Conservation (phyloP, 37 sponge, comb jelly and placozoan species). For the Eunapius fragilis region DNA sequence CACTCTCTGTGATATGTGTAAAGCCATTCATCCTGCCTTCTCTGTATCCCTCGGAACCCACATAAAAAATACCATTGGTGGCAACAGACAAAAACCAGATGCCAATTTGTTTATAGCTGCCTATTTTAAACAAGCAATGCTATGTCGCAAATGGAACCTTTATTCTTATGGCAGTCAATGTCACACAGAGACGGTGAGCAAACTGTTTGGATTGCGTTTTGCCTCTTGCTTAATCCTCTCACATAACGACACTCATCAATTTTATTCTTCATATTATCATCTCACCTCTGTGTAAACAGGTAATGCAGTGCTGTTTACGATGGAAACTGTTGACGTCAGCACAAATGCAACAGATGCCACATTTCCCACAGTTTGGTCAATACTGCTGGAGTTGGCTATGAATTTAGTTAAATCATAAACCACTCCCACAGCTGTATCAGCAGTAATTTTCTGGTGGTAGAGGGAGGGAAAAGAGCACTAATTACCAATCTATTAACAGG, state of each 20-base stretch:
- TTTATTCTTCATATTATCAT: not conserved
- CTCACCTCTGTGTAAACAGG: slow-evolving; percentile 16
- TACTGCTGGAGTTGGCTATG: not conserved
- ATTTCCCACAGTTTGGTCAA: slow-evolving; percentile 43
- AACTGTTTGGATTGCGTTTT: too few relatives aligned
- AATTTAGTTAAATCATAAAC: not conserved
- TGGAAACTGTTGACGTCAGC: not conserved
- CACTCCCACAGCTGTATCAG: not conserved
- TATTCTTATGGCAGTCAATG: too few relatives aligned
- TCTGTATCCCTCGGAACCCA: too few relatives aligned
- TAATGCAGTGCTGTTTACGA: not conserved
- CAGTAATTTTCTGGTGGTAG: not conserved
- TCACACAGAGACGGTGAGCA: too few relatives aligned
- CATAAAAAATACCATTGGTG: too few relatives aligned
- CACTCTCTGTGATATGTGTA: too few relatives aligned
- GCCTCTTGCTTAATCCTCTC: not conserved
- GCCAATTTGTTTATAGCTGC: too few relatives aligned
- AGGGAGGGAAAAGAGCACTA: not conserved
- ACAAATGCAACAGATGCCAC: slow-evolving; percentile 18
- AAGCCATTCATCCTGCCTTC: too few relatives aligned
- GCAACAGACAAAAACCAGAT: too few relatives aligned
- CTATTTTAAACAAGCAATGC: too few relatives aligned
- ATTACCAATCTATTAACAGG: not conserved
- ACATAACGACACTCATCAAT: not conserved
- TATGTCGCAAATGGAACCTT: too few relatives aligned